phyloP scores from a whole-genome alignment of 2,888 invertebrate genomes.

The Rapana venosa region DNA sequence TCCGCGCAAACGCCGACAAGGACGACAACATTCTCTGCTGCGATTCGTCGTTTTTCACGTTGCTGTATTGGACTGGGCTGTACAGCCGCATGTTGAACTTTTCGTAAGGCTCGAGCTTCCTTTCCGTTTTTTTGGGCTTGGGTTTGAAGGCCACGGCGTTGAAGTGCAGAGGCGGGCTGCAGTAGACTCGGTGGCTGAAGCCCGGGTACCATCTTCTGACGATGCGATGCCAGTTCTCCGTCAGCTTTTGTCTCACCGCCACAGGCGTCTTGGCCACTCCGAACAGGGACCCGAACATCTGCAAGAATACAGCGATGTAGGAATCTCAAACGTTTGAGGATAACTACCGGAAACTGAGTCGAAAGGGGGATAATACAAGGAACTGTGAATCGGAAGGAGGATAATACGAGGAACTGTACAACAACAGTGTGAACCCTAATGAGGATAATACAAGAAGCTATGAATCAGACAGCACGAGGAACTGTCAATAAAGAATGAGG shows the following conservation, averaged over 20 bases:
- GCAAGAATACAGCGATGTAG: not conserved
- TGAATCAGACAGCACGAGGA: too few species aligned
- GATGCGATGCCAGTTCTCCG: conserved; percentile 15
- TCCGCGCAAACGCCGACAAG: not conserved
- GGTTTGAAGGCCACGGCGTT: not conserved
- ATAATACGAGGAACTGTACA: not conserved
- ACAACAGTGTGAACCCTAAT: not conserved
- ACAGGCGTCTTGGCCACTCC: not conserved
- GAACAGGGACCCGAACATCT: conserved; percentile 25
- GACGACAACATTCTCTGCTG: conserved; percentile 12
- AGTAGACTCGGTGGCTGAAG: not conserved
- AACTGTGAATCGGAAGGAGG: not conserved
- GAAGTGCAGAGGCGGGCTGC: conserved; percentile 13
- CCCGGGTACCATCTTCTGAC: conserved; percentile 14
- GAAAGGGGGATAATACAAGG: not conserved
- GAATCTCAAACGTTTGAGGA: not conserved
- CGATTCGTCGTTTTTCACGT: not conserved
- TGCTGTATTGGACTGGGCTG: not conserved
- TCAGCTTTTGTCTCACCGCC: not conserved
- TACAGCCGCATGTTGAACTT: not conserved
- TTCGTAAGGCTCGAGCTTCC: too few species aligned
- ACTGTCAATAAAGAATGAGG: too few species aligned
- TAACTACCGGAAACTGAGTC: not conserved
- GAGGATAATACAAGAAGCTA: too few species aligned
- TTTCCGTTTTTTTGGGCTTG: not conserved